phyloP scores from a whole-genome alignment of 2,797 vertebrate species.

The Eidolon dupreanum region DNA sequence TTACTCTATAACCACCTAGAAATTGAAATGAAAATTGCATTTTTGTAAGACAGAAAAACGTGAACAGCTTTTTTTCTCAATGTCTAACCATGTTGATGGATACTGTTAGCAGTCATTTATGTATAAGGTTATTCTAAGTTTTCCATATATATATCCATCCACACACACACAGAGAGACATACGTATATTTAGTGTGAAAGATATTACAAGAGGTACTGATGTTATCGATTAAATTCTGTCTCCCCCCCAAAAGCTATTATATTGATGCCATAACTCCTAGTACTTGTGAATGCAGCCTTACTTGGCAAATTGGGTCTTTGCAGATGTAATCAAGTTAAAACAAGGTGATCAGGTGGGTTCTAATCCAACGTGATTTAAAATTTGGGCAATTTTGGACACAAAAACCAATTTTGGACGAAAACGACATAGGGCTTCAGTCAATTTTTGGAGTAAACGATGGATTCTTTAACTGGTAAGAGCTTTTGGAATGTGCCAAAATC shows the following conservation, averaged over 20 bases:
- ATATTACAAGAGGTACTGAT: not conserved
- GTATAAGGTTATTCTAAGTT: not conserved
- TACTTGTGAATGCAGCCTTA: not conserved
- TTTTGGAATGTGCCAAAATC: not conserved
- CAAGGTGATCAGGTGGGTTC: not conserved
- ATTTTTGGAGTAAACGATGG: too few relatives aligned
- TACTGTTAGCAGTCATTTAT: not conserved
- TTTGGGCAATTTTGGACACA: not conserved
- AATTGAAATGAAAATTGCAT: too few relatives aligned
- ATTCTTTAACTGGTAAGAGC: not conserved
- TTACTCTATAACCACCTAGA: too few relatives aligned
- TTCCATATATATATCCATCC: not conserved
- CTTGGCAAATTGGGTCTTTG: not conserved
- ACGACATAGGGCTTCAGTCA: too few relatives aligned
- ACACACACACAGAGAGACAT: too few relatives aligned
- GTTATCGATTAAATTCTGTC: fast-evolving
- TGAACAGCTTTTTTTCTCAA: not conserved
- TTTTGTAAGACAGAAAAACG: too few relatives aligned
- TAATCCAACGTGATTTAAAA: not conserved
- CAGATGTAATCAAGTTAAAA: not conserved
- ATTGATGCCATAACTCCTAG: too few relatives aligned
- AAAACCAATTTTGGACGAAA: not conserved
- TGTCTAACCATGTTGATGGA: not conserved
- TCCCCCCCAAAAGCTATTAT: too few relatives aligned
- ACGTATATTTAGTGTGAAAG: not conserved